These are phyloP conservation scores for Stichopus chloronotus DNA, from an alignment of 35 echinoderm and acorn worm species.

Conservation along the genomic window DNA sequence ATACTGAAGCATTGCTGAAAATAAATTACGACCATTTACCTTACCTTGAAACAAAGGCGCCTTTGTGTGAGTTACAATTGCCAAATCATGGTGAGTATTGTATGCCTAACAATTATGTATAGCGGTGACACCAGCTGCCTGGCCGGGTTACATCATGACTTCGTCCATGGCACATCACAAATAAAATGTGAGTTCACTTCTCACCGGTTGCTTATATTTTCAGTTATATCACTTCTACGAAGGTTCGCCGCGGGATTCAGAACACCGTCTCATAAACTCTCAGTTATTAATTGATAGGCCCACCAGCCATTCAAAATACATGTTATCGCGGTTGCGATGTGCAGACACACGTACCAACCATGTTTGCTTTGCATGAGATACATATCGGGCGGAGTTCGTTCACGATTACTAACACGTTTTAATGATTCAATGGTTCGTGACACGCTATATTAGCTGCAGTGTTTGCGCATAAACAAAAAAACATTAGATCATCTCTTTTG, in stretches of 20 bases:
- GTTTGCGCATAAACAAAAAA: not conserved
- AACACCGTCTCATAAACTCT: not conserved
- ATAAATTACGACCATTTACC: not conserved
- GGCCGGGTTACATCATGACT: not conserved
- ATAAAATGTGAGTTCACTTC: not conserved
- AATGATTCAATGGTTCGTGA: not conserved
- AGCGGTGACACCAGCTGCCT: not conserved
- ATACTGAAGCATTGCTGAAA: no score
- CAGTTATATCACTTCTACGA: not conserved
- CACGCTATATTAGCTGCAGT: not conserved
- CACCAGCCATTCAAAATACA: not conserved
- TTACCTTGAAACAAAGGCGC: not conserved
- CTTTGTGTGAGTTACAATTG: not conserved
- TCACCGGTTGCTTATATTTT: not conserved
- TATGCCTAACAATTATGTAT: not conserved
- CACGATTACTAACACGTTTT: not conserved
- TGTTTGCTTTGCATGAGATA: not conserved
- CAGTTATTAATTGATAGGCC: not conserved
- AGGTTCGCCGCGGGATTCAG: not conserved
- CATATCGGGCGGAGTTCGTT: not conserved
- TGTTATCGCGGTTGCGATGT: not conserved
- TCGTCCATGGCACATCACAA: not conserved
- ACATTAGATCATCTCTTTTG: not conserved
- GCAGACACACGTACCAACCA: not conserved
- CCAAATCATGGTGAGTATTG: no score